phyloP scores from a whole-genome alignment of 2,113 vertebrate species.

The Riparia riparia region DNA sequence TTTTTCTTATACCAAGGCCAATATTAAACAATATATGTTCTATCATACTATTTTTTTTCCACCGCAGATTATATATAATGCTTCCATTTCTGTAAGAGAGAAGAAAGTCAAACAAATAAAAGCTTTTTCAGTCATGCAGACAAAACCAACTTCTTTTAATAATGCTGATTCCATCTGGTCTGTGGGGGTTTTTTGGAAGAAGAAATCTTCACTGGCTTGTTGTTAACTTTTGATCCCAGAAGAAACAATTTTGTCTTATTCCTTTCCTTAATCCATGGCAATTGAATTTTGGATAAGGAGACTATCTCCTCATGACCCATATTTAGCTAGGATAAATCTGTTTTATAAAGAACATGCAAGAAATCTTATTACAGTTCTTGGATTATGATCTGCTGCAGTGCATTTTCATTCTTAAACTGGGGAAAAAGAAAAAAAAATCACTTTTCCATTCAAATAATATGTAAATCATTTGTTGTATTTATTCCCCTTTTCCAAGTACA shows the following conservation, averaged over 20 bases:
- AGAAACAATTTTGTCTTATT: conserved; percentile 27
- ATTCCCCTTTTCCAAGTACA: conserved; percentile 52
- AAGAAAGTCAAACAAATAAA: neutral
- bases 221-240: conserved; percentile 39
- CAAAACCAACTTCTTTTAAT: neutral
- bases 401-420: neutral
- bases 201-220: neutral
- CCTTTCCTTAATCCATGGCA: conserved; percentile 24
- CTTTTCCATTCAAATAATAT: conserved; percentile 6
- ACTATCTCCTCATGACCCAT: conserved; percentile 44
- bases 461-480: conserved; percentile 53
- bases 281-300: conserved; percentile 10
- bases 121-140: neutral
- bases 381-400: neutral
- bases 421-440: neutral
- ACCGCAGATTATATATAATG: neutral
- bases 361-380: conserved; percentile 30
- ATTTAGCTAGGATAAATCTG: conserved; percentile 48
- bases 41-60: neutral
- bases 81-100: neutral
- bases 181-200: neutral
- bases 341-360: neutral
- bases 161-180: neutral
- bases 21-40: neutral
- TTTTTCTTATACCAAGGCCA: neutral